Conservation (phyloP, 2,888 invertebrate species). For the Buathra laborator region DNA sequence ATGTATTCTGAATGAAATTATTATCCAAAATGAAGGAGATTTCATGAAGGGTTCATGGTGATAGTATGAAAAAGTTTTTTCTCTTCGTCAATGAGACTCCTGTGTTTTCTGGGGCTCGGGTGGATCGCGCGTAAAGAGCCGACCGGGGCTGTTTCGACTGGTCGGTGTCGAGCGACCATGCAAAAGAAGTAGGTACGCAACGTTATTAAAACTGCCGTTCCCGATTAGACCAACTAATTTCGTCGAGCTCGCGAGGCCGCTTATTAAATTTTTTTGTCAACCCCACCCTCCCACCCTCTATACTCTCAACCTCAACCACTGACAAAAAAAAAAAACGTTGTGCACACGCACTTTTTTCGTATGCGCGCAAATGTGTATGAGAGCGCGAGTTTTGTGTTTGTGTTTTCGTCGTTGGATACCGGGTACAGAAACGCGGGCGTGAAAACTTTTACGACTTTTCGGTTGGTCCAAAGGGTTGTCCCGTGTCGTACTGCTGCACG, state of each 20-base stretch:
- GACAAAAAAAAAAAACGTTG: slow-evolving; percentile 11
- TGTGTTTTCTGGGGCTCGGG: background rate
- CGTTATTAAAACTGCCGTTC: slow-evolving; percentile 76
- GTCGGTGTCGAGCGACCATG: slow-evolving; percentile 1
- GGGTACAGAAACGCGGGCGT: slow-evolving; percentile 45
- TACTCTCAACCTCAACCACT: slow-evolving; percentile 30
- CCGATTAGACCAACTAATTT: slow-evolving; percentile 78
- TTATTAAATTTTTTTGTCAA: slow-evolving; percentile 74
- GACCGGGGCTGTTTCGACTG: background rate
- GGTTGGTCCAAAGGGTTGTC: slow-evolving; percentile 66
- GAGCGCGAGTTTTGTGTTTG: background rate
- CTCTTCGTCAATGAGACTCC: background rate
- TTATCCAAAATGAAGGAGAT: background rate
- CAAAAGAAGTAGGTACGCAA: slow-evolving; percentile 26
- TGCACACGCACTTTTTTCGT: slow-evolving; percentile 54
- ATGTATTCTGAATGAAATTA: background rate
- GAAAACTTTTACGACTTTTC: slow-evolving; percentile 69
- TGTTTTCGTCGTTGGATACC: slow-evolving; percentile 55
- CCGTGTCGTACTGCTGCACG: slow-evolving; percentile 34
- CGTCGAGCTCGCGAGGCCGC: slow-evolving; percentile 59
- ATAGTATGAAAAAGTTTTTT: background rate
- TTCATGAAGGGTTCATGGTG: background rate
- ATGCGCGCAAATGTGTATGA: background rate
- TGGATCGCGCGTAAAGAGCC: background rate
- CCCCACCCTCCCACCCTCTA: background rate